Base-by-base conservation (phyloP, 2,113 vertebrate species). In the Herpailurus yagouaroundi region DNA sequence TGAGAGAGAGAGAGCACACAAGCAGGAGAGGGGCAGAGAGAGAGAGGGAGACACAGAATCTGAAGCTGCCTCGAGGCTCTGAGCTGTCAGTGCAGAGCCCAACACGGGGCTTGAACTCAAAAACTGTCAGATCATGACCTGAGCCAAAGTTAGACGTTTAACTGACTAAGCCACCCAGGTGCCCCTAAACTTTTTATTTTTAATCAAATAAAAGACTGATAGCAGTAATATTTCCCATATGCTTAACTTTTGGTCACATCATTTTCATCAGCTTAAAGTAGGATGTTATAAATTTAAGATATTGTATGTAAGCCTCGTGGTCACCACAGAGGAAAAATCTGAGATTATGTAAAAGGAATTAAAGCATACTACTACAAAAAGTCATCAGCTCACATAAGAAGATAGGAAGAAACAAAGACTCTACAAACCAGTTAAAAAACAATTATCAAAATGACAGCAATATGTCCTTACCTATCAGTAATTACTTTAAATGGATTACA, bases 181-280 rank as follows among this genome's bases (percentile, higher is more conserved):
- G 2, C 25, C 23, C 38, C 38, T 36, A 84, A 77, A 63, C 6
- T 66, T 97, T 57, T 69, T 64, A 85, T 36, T 80, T 95, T 85
- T 64, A 91, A 93, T 74, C 36, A 83, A 94, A 90, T 36, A 74
- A 69, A 90, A 85, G 23, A 38, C 31, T 87, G 13, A 89, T 0
- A 88, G 52, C 33, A 92, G 14, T 64, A 83, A 89, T 21, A 41
- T 15, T 25, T 80, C 23, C 33, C 89, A 48, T 52, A 88, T 50
- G 92, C 38, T 93, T 93, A 91, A 91, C 77, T 88, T 97, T 66
- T 91, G 41, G 36, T 82, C 25, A 91, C 38, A 85, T 71, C 64
- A 60, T 41, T 92, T 92, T 74, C n/a, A 71, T 21, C 79, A 73
- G 31, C 57, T 63, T 84, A 84, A 93, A 64, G 64, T 19, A 50